Conservation (phyloP, 53 echinoderm and acorn worm species). For the Crossaster papposus region DNA sequence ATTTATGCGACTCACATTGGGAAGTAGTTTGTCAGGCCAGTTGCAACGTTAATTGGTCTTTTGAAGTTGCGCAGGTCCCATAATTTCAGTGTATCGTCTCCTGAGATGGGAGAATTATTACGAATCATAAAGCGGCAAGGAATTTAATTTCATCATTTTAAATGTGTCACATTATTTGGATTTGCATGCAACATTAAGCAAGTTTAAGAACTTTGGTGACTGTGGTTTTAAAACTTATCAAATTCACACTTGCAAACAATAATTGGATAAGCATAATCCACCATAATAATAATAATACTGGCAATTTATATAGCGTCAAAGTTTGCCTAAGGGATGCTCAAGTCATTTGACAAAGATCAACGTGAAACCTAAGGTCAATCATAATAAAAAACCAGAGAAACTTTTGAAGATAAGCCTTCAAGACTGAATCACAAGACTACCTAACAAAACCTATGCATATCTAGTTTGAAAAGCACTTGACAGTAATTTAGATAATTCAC, state of each 20-base stretch:
- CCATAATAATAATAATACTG: no score
- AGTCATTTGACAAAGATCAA: no score
- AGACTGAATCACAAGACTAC: no score
- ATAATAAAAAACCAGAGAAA: not conserved
- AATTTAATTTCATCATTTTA: not conserved
- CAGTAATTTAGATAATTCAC: no score
- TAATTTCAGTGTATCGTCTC: conserved; percentile 89
- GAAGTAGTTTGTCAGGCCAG: conserved; percentile 78
- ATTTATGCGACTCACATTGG: conserved; percentile 68
- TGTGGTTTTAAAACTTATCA: no score
- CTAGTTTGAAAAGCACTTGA: no score
- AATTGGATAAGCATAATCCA: no score
- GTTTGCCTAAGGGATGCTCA: no score
- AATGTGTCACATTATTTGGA: not conserved
- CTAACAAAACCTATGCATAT: no score
- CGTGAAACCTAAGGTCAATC: not conserved
- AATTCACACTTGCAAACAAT: not conserved
- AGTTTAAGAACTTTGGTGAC: no score
- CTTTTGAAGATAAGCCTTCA: not conserved
- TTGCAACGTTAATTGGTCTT: conserved; percentile 82
- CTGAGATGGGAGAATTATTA: conserved; percentile 43
- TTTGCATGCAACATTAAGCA: no score
- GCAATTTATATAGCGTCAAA: no score
- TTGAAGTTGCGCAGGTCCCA: conserved; percentile 97
- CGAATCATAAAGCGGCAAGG: not conserved